Percentiles rank a stretch among this genome's conserved stretches.
These are phyloP conservation scores for Ichneumoninae sp. DNA, from an alignment of 2,888 invertebrate genomes.

Conservation along the genomic window DNA sequence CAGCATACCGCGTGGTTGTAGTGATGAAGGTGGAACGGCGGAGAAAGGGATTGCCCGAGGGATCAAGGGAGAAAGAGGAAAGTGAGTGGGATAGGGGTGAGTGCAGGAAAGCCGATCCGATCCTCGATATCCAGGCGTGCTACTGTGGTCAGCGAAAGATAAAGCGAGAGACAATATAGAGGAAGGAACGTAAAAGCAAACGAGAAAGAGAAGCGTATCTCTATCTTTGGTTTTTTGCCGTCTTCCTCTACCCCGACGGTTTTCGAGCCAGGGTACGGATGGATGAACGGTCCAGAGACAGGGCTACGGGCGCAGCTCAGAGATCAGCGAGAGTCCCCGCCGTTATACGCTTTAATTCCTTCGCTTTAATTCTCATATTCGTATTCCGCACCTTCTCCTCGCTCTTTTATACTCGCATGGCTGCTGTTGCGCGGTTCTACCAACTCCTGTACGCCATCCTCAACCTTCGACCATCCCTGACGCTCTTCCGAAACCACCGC, in stretches of 20 bases:
- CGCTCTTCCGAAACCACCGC: conserved; percentile 10
- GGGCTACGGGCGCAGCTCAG: conserved; percentile 45
- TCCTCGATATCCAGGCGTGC: conserved; percentile 78
- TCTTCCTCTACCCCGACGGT: conserved; percentile 42
- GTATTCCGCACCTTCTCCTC: conserved; percentile 78
- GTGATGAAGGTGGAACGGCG: conserved; percentile 50
- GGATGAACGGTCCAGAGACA: conserved; percentile 56
- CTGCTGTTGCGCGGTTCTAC: background rate
- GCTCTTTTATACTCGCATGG: conserved; percentile 50
- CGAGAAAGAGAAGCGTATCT: conserved; percentile 34
- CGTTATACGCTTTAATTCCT: conserved; percentile 83
- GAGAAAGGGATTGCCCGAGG: conserved; percentile 57
- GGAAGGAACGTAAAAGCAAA: conserved; percentile 51
- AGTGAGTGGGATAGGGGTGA: conserved; percentile 61
- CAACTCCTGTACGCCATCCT: background rate
- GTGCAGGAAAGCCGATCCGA: conserved; percentile 74
- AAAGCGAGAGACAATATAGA: conserved; percentile 28
- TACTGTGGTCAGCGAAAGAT: conserved; percentile 47
- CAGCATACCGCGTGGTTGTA: conserved; percentile 20
- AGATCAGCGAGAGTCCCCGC: conserved; percentile 64
- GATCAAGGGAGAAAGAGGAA: conserved; percentile 60
- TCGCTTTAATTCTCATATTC: conserved; percentile 84
- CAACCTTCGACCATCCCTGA: conserved; percentile 1
- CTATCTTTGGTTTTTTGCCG: conserved; percentile 20
- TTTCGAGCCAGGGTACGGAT: conserved; percentile 52